A percentile compares a stretch with the other conserved stretches of the same genome.
Evolutionary conservation across 2,888 invertebrate genomes (phyloP).

Genomic region (Netelia inedita): DNA sequence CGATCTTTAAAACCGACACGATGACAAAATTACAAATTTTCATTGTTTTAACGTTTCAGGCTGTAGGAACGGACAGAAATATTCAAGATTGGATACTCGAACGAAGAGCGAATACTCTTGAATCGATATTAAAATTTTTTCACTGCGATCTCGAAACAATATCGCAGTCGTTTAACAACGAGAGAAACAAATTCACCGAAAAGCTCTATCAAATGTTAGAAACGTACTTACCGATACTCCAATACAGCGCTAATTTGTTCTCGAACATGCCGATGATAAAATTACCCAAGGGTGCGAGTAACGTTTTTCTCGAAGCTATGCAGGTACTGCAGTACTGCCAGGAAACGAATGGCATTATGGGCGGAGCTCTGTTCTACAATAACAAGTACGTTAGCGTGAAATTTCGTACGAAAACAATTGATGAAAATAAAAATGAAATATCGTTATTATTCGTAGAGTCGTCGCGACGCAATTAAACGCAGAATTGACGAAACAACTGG

Average conservation of each 20-base stretch:
- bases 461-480: slow-evolving; percentile 91
- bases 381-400: slow-evolving; percentile 89
- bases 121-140: slow-evolving; percentile 92
- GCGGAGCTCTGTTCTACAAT: slow-evolving; percentile 94
- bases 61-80: slow-evolving; percentile 94
- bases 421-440: background rate
- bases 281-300: slow-evolving; percentile 94
- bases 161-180: slow-evolving; percentile 87
- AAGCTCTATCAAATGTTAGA: slow-evolving; percentile 95
- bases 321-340: slow-evolving; percentile 95
- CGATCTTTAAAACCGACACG: background rate
- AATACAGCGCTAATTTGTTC: slow-evolving; percentile 93
- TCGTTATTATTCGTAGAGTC: slow-evolving; percentile 87
- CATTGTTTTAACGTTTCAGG: slow-evolving; percentile 86
- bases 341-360: slow-evolving; percentile 91
- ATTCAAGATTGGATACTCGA: slow-evolving; percentile 93
- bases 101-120: slow-evolving; percentile 91
- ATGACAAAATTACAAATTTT: slow-evolving; percentile 20
- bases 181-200: slow-evolving; percentile 88
- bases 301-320: slow-evolving; percentile 94
- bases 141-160: slow-evolving; percentile 93
- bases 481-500: slow-evolving; percentile 91
- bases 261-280: slow-evolving; percentile 93
- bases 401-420: slow-evolving; percentile 25
- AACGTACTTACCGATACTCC: slow-evolving; percentile 94